These are phyloP conservation scores for Enteromius argenteus DNA, from an alignment of 2,797 vertebrate species.

Conservation along the genomic window DNA sequence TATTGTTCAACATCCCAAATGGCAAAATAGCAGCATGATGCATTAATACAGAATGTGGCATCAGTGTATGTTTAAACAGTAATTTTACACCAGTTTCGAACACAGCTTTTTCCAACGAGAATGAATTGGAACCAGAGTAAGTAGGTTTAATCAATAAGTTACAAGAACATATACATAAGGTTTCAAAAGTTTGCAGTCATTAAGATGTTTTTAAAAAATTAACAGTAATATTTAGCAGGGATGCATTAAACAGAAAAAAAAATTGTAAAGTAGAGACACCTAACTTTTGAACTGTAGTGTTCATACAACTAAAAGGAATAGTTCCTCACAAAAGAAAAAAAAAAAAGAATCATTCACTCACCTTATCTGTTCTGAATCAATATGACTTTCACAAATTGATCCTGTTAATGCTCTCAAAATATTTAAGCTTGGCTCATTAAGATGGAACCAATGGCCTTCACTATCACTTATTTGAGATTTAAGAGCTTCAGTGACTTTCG, in stretches of 20 bases:
- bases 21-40: neutral
- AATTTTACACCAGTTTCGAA: neutral
- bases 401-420: too few species aligned
- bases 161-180: neutral
- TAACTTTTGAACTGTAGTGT: too few species aligned
- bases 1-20: slow-evolving; percentile 8
- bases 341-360: neutral
- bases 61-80: neutral
- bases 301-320: neutral
- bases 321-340: neutral
- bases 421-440: neutral
- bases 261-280: neutral
- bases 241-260: neutral
- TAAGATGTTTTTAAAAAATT: neutral
- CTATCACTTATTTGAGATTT: neutral
- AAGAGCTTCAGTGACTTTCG: neutral
- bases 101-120: neutral
- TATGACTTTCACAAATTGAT: neutral
- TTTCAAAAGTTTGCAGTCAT: neutral
- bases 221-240: neutral
- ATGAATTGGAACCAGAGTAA: neutral
- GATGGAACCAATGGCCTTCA: neutral
- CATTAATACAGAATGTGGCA: neutral
- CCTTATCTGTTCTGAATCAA: neutral
- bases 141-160: neutral